Evolutionary conservation across 2,888 invertebrate genomes (phyloP).

Genomic region (Plemyria rubiginata): DNA sequence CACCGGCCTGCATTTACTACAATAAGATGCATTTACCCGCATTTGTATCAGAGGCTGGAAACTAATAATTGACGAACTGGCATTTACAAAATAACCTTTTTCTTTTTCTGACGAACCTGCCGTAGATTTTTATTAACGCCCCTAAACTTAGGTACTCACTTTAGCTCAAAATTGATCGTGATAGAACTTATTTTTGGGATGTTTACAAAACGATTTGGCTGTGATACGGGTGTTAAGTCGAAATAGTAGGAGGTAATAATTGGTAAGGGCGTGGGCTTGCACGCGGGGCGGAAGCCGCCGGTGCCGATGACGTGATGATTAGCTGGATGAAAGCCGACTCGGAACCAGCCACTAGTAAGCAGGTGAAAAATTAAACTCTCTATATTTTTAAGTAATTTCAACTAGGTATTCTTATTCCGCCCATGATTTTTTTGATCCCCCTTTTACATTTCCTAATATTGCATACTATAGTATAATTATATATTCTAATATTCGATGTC

Average conservation of each 20-base stretch:
- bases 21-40: conserved; percentile 29
- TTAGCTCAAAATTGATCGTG: conserved; percentile 28
- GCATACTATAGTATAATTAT: conserved; percentile 26
- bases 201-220: conserved; percentile 68
- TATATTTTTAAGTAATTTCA: conserved; percentile 14
- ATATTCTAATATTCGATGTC: conserved; percentile 52
- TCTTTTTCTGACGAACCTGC: conserved; percentile 13
- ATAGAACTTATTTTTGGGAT: conserved; percentile 59
- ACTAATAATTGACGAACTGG: conserved; percentile 3
- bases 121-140: conserved; percentile 11
- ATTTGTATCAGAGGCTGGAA: conserved; percentile 40
- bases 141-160: neutral
- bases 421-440: conserved; percentile 34
- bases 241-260: conserved; percentile 34
- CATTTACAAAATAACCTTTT: conserved; percentile 1
- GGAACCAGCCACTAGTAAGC: neutral
- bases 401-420: conserved; percentile 25
- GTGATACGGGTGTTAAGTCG: conserved; percentile 68
- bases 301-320: neutral
- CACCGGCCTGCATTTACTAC: conserved; percentile 53
- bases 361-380: conserved; percentile 7
- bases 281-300: conserved; percentile 6
- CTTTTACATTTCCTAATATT: conserved; percentile 31
- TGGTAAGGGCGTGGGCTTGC: conserved; percentile 29
- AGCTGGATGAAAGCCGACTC: conserved; percentile 6